Evolutionary conservation across 2,888 invertebrate species (phyloP).

Genomic region (Polymixis flavicincta): DNA sequence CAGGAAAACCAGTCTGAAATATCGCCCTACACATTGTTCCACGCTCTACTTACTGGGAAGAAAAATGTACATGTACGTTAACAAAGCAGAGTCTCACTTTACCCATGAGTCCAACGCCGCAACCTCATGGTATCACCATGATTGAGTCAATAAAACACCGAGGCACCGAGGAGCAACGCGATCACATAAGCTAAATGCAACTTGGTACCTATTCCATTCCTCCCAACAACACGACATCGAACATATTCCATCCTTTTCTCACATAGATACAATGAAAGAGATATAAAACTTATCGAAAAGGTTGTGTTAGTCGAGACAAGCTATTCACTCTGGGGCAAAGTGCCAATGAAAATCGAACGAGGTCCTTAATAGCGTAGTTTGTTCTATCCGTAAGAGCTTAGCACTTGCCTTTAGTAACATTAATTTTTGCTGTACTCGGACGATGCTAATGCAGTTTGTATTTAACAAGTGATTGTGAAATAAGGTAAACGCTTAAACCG

Average conservation of each 20-base stretch:
- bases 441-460: conserved; percentile 62
- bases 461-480: conserved; percentile 48
- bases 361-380: conserved; percentile 71
- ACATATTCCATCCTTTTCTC: conserved; percentile 42
- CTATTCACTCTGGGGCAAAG: conserved; percentile 55
- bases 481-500: conserved; percentile 25
- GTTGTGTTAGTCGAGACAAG: conserved; percentile 51
- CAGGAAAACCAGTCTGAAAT: conserved; percentile 55
- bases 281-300: conserved; percentile 52
- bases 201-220: conserved; percentile 46
- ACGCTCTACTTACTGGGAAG: conserved; percentile 58
- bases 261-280: conserved; percentile 41
- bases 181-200: conserved; percentile 65
- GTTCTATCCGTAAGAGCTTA: conserved; percentile 71
- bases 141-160: conserved; percentile 79
- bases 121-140: conserved; percentile 72
- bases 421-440: conserved; percentile 71
- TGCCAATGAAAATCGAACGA: conserved; percentile 74
- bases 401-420: conserved; percentile 75
- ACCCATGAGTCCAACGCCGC: conserved; percentile 64
- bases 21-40: conserved; percentile 42
- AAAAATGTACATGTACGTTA: conserved; percentile 61
- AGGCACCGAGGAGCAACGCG: conserved; percentile 66
- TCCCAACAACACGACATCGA: conserved; percentile 24
- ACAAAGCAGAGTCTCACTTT: conserved; percentile 61